These are phyloP conservation scores for Nomia melanderi DNA, from an alignment of 1,140 invertebrate genomes.

Conservation along the genomic window DNA sequence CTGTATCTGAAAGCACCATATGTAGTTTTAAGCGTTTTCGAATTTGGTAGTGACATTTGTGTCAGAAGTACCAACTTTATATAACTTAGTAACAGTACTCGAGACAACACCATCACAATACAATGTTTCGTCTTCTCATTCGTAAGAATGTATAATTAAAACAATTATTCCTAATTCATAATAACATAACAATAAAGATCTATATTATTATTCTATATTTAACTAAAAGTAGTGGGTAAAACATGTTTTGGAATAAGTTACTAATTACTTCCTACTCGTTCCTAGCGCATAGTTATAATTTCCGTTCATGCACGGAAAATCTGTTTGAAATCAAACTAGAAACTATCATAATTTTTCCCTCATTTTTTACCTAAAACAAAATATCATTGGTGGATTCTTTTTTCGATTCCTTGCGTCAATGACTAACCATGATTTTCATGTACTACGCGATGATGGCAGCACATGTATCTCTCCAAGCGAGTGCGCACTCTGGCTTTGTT, in stretches of 20 bases:
- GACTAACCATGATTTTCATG: not conserved
- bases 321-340: not conserved
- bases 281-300: not conserved
- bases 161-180: not conserved
- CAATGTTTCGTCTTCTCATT: not conserved
- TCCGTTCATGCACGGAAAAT: not conserved
- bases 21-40: not conserved
- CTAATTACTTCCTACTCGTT: not conserved
- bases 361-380: not conserved
- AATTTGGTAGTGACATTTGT: slow-evolving; percentile 5
- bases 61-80: slow-evolving; percentile 1
- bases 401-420: not conserved
- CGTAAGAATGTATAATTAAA: not conserved
- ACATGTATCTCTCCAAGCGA: not conserved
- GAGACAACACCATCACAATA: not conserved
- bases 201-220: not conserved
- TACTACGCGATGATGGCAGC: slow-evolving; percentile 3
- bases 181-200: not conserved
- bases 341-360: slow-evolving; percentile 4
- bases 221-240: too few species aligned
- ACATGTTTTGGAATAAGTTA: not conserved
- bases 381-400: not conserved
- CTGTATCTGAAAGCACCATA: slow-evolving; percentile 9
- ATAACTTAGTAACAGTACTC: not conserved
- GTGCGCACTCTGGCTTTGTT: slow-evolving; percentile 34